Percentiles rank a stretch among this genome's conserved stretches.
phyloP scores from a whole-genome alignment of 1,140 invertebrate genomes.

The Heterodera schachtii region DNA sequence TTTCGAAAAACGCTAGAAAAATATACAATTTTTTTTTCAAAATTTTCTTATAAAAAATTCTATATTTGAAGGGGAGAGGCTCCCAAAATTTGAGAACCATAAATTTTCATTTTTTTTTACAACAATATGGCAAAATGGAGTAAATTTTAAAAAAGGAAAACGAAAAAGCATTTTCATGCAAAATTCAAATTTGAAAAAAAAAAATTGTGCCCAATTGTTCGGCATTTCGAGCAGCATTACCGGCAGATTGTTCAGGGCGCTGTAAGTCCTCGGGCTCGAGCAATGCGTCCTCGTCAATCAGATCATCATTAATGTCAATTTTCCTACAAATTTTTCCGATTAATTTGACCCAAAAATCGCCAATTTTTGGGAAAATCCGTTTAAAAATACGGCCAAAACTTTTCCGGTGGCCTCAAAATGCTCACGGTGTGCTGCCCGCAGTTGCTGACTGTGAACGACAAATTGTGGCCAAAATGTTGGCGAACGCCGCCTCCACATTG shows the following conservation, averaged over 20 bases:
- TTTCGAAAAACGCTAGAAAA: too few relatives aligned
- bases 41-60: too few relatives aligned
- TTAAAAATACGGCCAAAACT: too few relatives aligned
- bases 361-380: too few relatives aligned
- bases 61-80: too few relatives aligned
- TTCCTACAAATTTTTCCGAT: slow-evolving; percentile 7
- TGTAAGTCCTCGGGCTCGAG: slow-evolving; percentile 49
- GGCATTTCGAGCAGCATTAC: background rate
- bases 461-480: slow-evolving; percentile 92
- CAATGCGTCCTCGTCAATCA: slow-evolving; percentile 47
- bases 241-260: slow-evolving; percentile 32
- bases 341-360: too few relatives aligned
- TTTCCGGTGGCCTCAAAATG: background rate
- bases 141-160: too few relatives aligned
- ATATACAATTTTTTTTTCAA: too few relatives aligned
- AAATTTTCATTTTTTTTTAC: too few relatives aligned
- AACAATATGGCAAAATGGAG: too few relatives aligned
- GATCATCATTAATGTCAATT: slow-evolving; percentile 35
- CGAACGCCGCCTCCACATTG: slow-evolving; percentile 91
- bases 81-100: too few relatives aligned
- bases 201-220: slow-evolving; percentile 4
- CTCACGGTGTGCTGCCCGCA: slow-evolving; percentile 32
- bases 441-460: slow-evolving; percentile 43
- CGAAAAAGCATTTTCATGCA: too few relatives aligned
- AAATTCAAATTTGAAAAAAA: background rate